phyloP scores from a whole-genome alignment of 2,888 invertebrate genomes.

The Eudemis profundana region DNA sequence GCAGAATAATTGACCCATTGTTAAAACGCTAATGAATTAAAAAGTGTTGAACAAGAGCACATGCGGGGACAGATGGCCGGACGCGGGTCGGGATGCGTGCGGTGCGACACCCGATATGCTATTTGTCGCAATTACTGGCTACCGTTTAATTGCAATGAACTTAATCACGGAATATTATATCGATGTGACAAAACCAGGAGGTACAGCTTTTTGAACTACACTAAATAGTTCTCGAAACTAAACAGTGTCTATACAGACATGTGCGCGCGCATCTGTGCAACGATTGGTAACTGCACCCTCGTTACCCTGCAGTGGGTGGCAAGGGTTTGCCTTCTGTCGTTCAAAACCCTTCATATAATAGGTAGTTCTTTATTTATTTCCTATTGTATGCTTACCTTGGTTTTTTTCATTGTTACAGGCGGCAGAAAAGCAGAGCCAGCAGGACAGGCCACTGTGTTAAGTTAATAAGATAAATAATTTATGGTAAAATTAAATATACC shows the following conservation, averaged over 20 bases:
- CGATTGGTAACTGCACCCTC: slow-evolving; percentile 66
- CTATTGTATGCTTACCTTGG: slow-evolving; percentile 54
- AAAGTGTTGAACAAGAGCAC: slow-evolving; percentile 76
- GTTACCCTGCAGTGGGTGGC: slow-evolving; percentile 51
- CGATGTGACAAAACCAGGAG: neutral
- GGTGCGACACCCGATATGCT: slow-evolving; percentile 74
- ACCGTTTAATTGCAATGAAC: slow-evolving; percentile 59
- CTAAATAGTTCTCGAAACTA: neutral
- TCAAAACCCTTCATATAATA: slow-evolving; percentile 52
- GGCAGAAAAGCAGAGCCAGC: slow-evolving; percentile 86
- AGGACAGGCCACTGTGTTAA: slow-evolving; percentile 84
- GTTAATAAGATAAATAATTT: slow-evolving; percentile 71
- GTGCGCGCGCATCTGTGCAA: slow-evolving; percentile 77
- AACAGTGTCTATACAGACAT: slow-evolving; percentile 55
- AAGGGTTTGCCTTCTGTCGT: slow-evolving; percentile 62
- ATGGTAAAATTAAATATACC: slow-evolving; percentile 76
- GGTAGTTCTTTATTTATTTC: slow-evolving; percentile 42
- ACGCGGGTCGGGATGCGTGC: slow-evolving; percentile 74
- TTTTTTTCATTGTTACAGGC: slow-evolving; percentile 85
- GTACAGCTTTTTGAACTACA: neutral
- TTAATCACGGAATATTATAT: slow-evolving; percentile 34
- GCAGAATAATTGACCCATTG: slow-evolving; percentile 69
- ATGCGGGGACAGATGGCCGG: slow-evolving; percentile 83
- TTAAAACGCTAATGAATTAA: slow-evolving; percentile 79
- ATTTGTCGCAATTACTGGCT: slow-evolving; percentile 76